These are phyloP conservation scores for Ditula angustiorana DNA, from an alignment of 2,888 invertebrate genomes.

Conservation along the genomic window DNA sequence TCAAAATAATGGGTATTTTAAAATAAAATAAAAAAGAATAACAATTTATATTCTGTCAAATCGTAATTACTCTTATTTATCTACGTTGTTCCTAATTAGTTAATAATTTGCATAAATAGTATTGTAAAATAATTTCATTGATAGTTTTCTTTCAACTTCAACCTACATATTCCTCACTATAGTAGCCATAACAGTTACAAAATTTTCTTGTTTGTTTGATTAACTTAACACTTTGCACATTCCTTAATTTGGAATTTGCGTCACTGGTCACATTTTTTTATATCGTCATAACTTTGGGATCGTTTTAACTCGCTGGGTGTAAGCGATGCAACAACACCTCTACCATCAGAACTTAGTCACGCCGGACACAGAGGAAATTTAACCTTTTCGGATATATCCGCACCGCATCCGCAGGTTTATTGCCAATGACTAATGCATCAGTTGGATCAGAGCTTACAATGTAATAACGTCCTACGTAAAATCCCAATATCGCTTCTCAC, in stretches of 20 bases:
- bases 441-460: too few species aligned
- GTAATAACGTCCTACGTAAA: too few species aligned
- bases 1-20: neutral
- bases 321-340: too few species aligned
- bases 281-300: too few species aligned
- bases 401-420: too few species aligned
- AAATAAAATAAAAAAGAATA: neutral
- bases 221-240: neutral
- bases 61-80: constrained; percentile 1
- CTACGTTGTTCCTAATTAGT: constrained; percentile 12
- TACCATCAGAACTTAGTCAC: too few species aligned
- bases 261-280: neutral
- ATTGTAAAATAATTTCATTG: neutral
- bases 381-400: too few species aligned
- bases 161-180: neutral
- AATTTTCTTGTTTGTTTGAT: neutral
- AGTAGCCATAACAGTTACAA: neutral
- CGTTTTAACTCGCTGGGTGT: too few species aligned
- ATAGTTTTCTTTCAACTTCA: neutral
- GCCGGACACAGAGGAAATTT: too few species aligned
- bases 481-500: too few species aligned
- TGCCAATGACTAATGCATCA: too few species aligned
- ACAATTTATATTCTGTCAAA: neutral
- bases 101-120: neutral
- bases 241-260: neutral